Evolutionary conservation across 2,113 vertebrate genomes (phyloP).

Genomic region (Pygoscelis adeliae): DNA sequence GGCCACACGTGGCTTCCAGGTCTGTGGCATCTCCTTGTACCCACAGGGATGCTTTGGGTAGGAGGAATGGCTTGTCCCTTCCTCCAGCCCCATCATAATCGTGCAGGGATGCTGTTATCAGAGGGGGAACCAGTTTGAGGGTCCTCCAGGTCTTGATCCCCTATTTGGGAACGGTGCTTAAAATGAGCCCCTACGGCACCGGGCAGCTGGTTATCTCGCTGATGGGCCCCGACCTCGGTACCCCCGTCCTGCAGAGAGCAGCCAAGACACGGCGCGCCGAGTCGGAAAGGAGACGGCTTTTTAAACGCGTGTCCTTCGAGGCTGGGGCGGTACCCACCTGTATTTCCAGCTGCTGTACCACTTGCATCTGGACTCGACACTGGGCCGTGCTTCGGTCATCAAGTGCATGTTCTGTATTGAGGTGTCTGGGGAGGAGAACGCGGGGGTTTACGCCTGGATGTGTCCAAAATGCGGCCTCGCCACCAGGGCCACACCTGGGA

Average conservation of each 20-base stretch:
- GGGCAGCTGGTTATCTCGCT: background rate
- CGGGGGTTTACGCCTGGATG: accelerated
- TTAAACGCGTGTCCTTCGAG: accelerated
- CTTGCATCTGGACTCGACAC: constrained; percentile 99
- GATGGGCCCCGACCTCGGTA: accelerated
- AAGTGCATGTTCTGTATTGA: constrained; percentile 97
- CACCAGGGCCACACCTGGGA: background rate
- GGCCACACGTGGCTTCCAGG: background rate
- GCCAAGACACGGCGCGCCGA: accelerated
- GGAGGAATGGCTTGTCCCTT: background rate
- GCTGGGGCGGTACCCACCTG: constrained; percentile 79
- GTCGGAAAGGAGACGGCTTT: background rate
- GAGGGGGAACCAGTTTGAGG: accelerated
- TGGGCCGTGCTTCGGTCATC: constrained; percentile 98
- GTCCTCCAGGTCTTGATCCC: background rate
- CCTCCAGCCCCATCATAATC: background rate
- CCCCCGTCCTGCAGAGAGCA: background rate
- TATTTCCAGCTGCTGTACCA: constrained; percentile 99
- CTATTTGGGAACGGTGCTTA: background rate
- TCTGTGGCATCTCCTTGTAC: background rate
- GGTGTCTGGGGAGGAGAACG: constrained; percentile 83
- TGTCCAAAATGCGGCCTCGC: background rate
- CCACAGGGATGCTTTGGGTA: background rate
- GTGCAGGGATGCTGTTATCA: background rate
- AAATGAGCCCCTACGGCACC: background rate